Conservation (phyloP, 2,888 invertebrate genomes). For the Scaptomyza reducta region DNA sequence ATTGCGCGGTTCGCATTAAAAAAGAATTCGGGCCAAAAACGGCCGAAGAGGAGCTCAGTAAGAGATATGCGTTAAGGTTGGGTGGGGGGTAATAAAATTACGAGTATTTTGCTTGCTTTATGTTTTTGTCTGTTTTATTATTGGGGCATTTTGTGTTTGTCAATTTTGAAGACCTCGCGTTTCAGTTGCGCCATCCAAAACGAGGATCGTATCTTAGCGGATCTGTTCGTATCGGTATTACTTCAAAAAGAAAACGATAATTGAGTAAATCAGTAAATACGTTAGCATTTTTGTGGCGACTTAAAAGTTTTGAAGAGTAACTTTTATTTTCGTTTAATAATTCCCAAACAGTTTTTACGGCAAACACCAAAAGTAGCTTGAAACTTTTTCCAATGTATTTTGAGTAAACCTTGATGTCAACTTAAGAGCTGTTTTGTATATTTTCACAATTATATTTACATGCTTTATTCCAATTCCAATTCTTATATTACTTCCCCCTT, state of each 20-base stretch:
- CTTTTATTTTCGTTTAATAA: constrained; percentile 2
- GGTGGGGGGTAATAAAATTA: constrained; percentile 11
- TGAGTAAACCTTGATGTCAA: constrained; percentile 36
- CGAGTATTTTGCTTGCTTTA: constrained; percentile 11
- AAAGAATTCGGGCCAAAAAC: constrained; percentile 62
- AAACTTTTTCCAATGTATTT: background rate
- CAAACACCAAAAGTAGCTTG: background rate
- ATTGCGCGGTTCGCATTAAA: constrained; percentile 67
- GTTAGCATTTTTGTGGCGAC: constrained; percentile 21
- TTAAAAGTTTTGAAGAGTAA: background rate
- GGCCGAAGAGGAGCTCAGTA: constrained; percentile 32
- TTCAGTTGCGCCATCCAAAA: constrained; percentile 1
- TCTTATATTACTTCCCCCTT: constrained; percentile 36
- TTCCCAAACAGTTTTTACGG: background rate
- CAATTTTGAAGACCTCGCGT: constrained; percentile 56
- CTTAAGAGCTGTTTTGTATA: constrained; percentile 19
- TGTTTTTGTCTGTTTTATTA: constrained; percentile 10
- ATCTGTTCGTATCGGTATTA: constrained; percentile 33
- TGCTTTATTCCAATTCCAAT: constrained; percentile 5
- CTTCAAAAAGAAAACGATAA: constrained; percentile 60
- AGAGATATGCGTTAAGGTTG: constrained; percentile 7
- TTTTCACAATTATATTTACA: constrained; percentile 9
- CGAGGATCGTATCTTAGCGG: constrained; percentile 36
- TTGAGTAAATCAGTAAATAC: constrained; percentile 53
- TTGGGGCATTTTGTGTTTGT: constrained; percentile 67